Evolutionary conservation across 1,140 invertebrate genomes (phyloP).

Genomic region (Apis dorsata): DNA sequence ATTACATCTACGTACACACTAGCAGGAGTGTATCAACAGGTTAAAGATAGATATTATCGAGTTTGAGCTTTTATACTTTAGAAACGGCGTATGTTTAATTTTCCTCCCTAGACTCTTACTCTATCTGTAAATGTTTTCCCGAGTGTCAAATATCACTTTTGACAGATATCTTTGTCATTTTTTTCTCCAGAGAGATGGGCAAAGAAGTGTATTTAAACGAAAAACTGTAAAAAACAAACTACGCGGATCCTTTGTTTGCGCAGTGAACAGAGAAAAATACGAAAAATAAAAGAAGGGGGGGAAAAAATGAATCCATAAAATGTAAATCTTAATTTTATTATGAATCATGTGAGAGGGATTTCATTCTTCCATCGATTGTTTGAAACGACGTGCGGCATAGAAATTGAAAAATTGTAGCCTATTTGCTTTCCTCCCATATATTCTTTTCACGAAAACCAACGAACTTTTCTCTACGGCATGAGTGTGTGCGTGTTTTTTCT

Average conservation of each 20-base stretch:
- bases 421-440: constrained; percentile 15
- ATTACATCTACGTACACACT: background rate
- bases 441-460: constrained; percentile 3
- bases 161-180: background rate
- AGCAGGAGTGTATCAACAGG: background rate
- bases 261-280: background rate
- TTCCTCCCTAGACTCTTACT: background rate
- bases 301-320: background rate
- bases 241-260: too few species aligned
- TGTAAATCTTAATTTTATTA: constrained; percentile 2
- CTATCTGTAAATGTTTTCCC: background rate
- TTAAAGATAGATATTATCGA: background rate
- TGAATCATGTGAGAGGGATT: background rate
- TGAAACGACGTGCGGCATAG: background rate
- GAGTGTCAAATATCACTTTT: background rate
- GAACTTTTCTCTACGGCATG: background rate
- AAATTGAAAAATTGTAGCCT: constrained; percentile 23
- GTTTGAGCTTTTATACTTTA: background rate
- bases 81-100: background rate
- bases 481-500: background rate
- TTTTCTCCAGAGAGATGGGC: too few species aligned
- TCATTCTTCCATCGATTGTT: background rate
- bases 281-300: background rate
- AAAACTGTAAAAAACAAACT: background rate
- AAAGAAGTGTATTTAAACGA: background rate